Percentiles rank a stretch among this genome's conserved stretches.
Conservation (phyloP, 1,140 invertebrate genomes). For the Bombus terrestris region DNA sequence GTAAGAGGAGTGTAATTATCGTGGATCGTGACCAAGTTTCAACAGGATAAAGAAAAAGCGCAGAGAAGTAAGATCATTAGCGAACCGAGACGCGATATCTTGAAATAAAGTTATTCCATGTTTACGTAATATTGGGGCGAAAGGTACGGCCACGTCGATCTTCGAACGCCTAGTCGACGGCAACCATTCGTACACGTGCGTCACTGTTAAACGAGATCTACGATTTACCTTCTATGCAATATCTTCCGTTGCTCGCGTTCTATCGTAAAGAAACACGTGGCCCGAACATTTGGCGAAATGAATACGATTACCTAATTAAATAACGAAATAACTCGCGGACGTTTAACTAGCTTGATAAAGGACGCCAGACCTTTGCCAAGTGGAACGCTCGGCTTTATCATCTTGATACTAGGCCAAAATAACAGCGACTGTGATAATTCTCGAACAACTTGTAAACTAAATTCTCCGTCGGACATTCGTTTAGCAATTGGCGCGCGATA, state of each 20-base stretch:
- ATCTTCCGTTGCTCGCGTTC: too few species aligned
- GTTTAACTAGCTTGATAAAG: too few species aligned
- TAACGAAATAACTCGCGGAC: too few species aligned
- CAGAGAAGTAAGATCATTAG: slow-evolving; percentile 25
- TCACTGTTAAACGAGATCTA: not conserved
- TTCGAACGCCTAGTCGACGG: not conserved
- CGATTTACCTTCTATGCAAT: too few species aligned
- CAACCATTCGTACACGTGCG: not conserved
- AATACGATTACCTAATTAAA: too few species aligned
- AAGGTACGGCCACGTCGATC: too few species aligned
- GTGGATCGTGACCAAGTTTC: not conserved
- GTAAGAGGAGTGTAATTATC: not conserved
- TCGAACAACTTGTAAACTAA: slow-evolving; percentile 13
- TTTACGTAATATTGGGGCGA: slow-evolving; percentile 68
- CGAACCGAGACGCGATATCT: slow-evolving; percentile 36
- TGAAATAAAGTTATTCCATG: slow-evolving; percentile 72
- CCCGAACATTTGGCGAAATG: too few species aligned
- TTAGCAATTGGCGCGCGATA: too few species aligned
- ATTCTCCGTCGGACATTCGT: not conserved
- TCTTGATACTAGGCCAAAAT: slow-evolving; percentile 31
- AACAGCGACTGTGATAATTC: not conserved
- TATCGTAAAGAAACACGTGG: too few species aligned
- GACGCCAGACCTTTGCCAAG: too few species aligned
- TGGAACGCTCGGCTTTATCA: not conserved
- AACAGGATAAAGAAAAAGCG: not conserved